Conservation (phyloP, 2,113 vertebrate species). For the Lamprologus sp. region DNA sequence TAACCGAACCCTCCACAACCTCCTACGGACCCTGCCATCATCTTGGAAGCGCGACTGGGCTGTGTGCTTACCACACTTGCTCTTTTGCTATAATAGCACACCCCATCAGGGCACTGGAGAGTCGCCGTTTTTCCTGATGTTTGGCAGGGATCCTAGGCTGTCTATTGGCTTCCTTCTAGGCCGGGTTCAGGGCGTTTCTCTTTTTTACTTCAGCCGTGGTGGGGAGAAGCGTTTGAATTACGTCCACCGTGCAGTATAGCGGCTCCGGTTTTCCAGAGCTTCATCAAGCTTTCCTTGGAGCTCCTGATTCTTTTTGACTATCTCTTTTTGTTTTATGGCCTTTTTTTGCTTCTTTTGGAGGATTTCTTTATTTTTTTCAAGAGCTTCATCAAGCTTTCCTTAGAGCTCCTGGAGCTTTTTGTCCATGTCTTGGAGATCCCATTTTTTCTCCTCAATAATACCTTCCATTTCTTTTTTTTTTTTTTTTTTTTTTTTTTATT, state of each 20-base stretch:
- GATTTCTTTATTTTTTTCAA: too few species aligned
- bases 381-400: not conserved
- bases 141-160: not conserved
- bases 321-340: not conserved
- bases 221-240: not conserved
- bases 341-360: not conserved
- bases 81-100: not conserved
- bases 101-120: not conserved
- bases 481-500: too few species aligned
- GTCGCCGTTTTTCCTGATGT: not conserved
- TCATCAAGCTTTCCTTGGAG: not conserved
- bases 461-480: not conserved
- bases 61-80: not conserved
- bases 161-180: not conserved
- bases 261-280: not conserved
- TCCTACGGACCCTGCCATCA: not conserved
- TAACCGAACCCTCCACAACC: not conserved
- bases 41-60: not conserved
- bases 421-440: not conserved
- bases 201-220: not conserved
- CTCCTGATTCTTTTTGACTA: not conserved
- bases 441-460: not conserved
- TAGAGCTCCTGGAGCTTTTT: not conserved
- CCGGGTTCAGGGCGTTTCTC: not conserved
- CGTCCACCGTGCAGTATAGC: not conserved